A percentile compares a stretch with the other conserved stretches of the same genome.
phyloP scores from a whole-genome alignment of 2,113 vertebrate species.

The Anhinga anhinga region DNA sequence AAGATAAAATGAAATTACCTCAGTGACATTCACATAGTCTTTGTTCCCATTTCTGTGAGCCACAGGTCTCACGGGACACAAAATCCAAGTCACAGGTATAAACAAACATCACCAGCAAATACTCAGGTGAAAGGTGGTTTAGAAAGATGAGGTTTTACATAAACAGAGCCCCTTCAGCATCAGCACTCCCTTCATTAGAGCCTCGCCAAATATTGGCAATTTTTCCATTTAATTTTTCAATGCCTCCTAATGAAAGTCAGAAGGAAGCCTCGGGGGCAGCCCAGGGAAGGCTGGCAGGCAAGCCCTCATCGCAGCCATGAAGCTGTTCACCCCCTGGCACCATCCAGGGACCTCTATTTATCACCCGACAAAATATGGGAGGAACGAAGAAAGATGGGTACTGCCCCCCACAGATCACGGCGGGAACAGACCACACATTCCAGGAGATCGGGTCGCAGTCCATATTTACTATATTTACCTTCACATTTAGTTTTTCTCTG shows the following conservation, averaged over 20 bases:
- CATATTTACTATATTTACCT: neutral
- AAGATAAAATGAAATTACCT: neutral
- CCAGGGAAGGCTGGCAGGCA: neutral
- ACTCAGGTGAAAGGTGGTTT: neutral
- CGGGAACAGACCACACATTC: neutral
- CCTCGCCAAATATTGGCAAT: neutral
- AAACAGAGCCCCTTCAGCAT: neutral
- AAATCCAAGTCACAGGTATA: neutral
- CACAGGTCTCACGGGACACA: neutral
- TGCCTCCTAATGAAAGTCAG: neutral
- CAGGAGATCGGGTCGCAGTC: rapidly evolving
- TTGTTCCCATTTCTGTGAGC: neutral
- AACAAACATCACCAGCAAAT: neutral
- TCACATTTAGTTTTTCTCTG: neutral
- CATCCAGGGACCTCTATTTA: neutral
- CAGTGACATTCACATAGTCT: neutral
- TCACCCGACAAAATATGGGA: rapidly evolving
- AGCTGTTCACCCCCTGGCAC: neutral
- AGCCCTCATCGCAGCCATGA: rapidly evolving
- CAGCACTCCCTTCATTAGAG: neutral
- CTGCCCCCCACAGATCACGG: neutral
- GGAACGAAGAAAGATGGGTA: neutral
- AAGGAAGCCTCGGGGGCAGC: neutral
- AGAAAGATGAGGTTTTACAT: neutral
- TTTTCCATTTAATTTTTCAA: neutral